These are phyloP conservation scores for Phrynosoma blainvillii DNA, from an alignment of 2,113 vertebrate species.

Conservation along the genomic window DNA sequence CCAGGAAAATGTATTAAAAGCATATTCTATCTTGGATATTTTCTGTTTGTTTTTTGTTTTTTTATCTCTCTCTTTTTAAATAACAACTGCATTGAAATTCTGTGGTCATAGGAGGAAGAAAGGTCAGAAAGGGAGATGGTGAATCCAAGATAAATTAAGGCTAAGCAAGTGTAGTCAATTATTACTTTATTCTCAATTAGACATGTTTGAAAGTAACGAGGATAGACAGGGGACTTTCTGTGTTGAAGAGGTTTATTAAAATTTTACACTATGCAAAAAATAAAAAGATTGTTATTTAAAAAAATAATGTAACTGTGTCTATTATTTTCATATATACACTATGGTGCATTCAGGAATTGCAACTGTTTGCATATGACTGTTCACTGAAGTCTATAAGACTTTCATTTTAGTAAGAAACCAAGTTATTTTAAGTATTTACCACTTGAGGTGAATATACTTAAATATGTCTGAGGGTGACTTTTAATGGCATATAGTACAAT, in stretches of 20 bases:
- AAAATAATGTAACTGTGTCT: conserved; percentile 79
- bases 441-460: conserved; percentile 63
- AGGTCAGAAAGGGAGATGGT: conserved; percentile 51
- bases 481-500: conserved; percentile 39
- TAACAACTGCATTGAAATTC: neutral
- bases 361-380: conserved; percentile 71
- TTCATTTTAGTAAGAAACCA: conserved; percentile 57
- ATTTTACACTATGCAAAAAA: conserved; percentile 81
- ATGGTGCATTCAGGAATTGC: conserved; percentile 74
- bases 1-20: neutral
- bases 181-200: conserved; percentile 54
- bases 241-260: conserved; percentile 72
- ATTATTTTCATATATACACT: conserved; percentile 81
- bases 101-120: conserved; percentile 34
- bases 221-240: conserved; percentile 68
- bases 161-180: conserved; percentile 64
- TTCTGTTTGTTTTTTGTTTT: neutral
- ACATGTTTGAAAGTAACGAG: conserved; percentile 70
- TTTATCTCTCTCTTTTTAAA: neutral
- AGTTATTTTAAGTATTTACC: conserved; percentile 64
- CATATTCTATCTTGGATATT: neutral
- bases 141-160: conserved; percentile 67
- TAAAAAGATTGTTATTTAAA: conserved; percentile 78
- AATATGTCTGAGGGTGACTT: conserved; percentile 65
- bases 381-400: conserved; percentile 61